Percentiles rank a stretch among this genome's conserved stretches.
These are phyloP conservation scores for Tetranychus truncatus DNA, from an alignment of 2,888 invertebrate species.

Conservation along the genomic window DNA sequence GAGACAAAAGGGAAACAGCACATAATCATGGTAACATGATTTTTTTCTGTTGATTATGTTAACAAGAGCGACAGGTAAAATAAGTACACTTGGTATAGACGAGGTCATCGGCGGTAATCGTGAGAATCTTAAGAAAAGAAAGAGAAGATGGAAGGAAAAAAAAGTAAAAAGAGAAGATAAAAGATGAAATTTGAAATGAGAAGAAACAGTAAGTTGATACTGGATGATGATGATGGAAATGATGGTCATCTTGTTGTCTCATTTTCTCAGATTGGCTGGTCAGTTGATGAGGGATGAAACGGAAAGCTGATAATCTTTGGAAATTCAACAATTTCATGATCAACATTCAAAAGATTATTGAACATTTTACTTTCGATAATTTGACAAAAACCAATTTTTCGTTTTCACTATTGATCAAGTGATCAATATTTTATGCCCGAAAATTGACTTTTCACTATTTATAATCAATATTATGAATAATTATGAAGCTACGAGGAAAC, in stretches of 20 bases:
- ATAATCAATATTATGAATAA: no score
- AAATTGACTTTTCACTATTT: no score
- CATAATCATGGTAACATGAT: slow-evolving; percentile 1
- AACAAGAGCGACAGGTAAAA: background rate
- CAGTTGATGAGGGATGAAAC: background rate
- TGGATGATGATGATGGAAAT: background rate
- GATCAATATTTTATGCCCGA: no score
- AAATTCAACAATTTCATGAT: background rate
- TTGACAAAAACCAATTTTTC: no score
- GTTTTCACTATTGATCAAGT: no score
- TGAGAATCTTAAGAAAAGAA: background rate
- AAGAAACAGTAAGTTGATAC: background rate
- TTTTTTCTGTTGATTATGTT: background rate
- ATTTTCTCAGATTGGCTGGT: background rate
- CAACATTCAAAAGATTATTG: no score
- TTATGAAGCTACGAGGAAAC: no score
- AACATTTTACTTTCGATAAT: no score
- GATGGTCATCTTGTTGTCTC: background rate
- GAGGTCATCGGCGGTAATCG: background rate
- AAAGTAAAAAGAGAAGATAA: background rate
- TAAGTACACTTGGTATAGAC: background rate
- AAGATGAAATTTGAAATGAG: background rate
- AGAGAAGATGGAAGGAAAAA: background rate
- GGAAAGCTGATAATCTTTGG: background rate
- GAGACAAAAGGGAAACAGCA: background rate